Evolutionary conservation across 2,113 vertebrate genomes (phyloP), one percentile per base, ranked within the genome.

Genomic region (Hippocampus barbouri): DNA sequence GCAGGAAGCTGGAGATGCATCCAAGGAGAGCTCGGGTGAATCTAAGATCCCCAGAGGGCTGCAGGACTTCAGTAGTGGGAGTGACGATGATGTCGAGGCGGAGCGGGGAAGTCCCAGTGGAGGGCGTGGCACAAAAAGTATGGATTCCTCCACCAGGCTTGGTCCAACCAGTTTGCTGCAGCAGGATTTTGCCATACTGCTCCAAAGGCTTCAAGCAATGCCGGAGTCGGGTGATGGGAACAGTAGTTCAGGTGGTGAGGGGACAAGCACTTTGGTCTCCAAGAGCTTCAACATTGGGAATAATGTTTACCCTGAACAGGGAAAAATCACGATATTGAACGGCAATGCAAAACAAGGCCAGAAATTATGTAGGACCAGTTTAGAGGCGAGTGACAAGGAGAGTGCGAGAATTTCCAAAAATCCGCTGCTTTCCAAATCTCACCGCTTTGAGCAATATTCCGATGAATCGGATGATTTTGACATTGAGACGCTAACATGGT

Each of bases 381-480:
- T 65, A 41, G 15, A 15, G 30, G 76, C 75, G 73, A 83, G 63
- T 18, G 61, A 56, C 79, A 57, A 15, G 34, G 77, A 77, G 72
- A 83, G 66, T 18, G 61, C 47, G 79, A 61, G 83, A 73, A 75
- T 68, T 30, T 83, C 87, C 57, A 20, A 61, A 30, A 75, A 69
- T 12, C 45, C 63, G 12, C 1, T 23, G 38, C 20, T 72, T 71
- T 7, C 30, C 30, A 75, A 72, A 53, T 64, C 34, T 2, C 71
- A 68, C 2, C 25, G 8, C n/a, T 68, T 79, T 41, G 57, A 85
- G 9, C 38, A 21, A 0, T 88, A 89, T 64, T n/a, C 94, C 23
- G 94, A 95, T 69, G 95, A 97, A 71, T 97, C 96, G 14, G 95
- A 96, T 74, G 94, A 98, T 83, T 80, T 96, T 56, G 92, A 92